phyloP scores from a whole-genome alignment of 1,140 invertebrate genomes.

The Lasioglossum baleicum region DNA sequence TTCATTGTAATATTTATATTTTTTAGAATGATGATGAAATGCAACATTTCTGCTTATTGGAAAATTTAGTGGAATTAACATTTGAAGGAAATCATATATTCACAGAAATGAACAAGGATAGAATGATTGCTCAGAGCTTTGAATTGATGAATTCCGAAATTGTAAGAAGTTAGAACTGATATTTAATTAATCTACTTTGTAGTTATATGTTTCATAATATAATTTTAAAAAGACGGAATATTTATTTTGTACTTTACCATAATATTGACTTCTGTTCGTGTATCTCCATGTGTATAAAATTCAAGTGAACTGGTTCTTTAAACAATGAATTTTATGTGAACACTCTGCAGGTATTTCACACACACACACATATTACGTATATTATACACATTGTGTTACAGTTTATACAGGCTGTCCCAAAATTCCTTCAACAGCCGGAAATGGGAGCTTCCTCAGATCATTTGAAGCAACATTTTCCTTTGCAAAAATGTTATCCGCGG shows the following conservation, averaged over 20 bases:
- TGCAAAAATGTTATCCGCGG: too few relatives aligned
- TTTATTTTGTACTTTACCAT: not conserved
- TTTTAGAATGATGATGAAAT: constrained; percentile 51
- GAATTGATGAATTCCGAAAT: not conserved
- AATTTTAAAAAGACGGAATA: not conserved
- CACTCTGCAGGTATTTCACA: too few relatives aligned
- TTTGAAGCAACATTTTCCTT: too few relatives aligned
- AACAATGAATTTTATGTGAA: too few relatives aligned
- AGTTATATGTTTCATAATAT: not conserved
- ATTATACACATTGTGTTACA: too few relatives aligned
- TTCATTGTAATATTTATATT: not conserved
- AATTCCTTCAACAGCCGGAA: too few relatives aligned
- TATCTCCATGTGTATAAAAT: too few relatives aligned
- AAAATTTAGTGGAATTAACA: constrained; percentile 59
- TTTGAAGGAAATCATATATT: constrained; percentile 57
- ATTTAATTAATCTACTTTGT: constrained; percentile 1
- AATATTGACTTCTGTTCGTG: not conserved
- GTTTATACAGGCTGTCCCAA: too few relatives aligned
- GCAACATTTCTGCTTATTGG: constrained; percentile 42
- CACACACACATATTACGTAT: too few relatives aligned
- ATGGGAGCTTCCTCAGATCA: too few relatives aligned
- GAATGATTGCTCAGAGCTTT: constrained; percentile 28
- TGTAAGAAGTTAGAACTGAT: not conserved
- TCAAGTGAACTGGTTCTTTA: too few relatives aligned
- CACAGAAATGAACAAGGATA: constrained; percentile 44